These are phyloP conservation scores for Bombus haemorrhoidalis DNA, from an alignment of 1,140 invertebrate species.

Conservation along the genomic window DNA sequence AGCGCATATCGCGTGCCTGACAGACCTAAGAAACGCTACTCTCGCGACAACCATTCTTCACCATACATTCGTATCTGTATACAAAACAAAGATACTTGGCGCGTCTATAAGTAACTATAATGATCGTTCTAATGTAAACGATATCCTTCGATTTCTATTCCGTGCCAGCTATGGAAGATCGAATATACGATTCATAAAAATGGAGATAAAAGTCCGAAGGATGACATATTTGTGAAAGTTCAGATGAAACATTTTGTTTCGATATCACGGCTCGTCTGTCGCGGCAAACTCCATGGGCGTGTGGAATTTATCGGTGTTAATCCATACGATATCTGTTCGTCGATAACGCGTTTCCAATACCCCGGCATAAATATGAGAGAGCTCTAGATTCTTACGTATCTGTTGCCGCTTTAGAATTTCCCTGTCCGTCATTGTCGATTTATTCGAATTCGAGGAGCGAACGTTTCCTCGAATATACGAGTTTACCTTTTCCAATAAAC, in stretches of 20 bases:
- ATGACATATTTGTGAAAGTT: neutral
- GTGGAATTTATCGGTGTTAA: conserved; percentile 41
- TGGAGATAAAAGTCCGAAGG: neutral
- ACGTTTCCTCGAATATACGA: neutral
- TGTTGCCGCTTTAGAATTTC: neutral
- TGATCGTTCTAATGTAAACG: neutral
- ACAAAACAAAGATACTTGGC: neutral
- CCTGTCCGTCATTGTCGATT: neutral
- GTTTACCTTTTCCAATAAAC: no score
- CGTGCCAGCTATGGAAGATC: rapidly evolving
- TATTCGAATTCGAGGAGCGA: neutral
- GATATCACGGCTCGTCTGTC: neutral
- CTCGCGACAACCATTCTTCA: neutral
- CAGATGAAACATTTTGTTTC: neutral
- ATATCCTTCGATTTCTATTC: neutral
- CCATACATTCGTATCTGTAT: no score
- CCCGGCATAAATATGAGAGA: neutral
- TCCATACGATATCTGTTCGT: conserved; percentile 47
- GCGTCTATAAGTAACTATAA: no score
- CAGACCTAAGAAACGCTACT: conserved; percentile 2
- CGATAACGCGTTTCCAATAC: conserved; percentile 50
- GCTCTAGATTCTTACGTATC: neutral
- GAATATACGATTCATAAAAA: neutral
- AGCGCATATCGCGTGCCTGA: conserved; percentile 18
- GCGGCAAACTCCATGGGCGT: conserved; percentile 13